Percentiles rank a stretch among this genome's conserved stretches.
These are phyloP conservation scores for Linnaemya vulpina DNA, from an alignment of 2,888 invertebrate species.

Conservation along the genomic window DNA sequence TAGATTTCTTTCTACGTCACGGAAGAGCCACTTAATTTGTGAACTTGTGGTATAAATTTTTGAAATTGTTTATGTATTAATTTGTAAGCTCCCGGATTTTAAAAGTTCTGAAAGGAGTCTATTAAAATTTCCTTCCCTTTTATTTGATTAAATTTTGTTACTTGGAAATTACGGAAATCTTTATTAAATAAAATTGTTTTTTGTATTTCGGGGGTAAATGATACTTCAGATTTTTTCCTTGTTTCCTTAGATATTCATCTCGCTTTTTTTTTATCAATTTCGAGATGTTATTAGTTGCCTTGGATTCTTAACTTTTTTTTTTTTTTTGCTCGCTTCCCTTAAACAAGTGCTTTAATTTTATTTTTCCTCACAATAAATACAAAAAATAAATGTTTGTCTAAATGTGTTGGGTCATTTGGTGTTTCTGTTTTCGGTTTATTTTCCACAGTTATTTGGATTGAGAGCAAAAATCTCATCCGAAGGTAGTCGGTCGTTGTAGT, in stretches of 20 bases:
- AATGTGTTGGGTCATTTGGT: slow-evolving; percentile 24
- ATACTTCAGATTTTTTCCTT: neutral
- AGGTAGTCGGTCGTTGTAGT: slow-evolving; percentile 2
- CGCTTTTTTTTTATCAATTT: slow-evolving; percentile 8
- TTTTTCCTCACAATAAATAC: slow-evolving; percentile 2
- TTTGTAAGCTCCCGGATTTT: too few species aligned
- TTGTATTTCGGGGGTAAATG: slow-evolving; percentile 47
- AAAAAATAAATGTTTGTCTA: neutral
- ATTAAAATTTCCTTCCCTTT: too few species aligned
- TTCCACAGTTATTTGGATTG: slow-evolving; percentile 6
- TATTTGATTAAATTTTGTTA: too few species aligned
- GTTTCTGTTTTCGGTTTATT: slow-evolving; percentile 4
- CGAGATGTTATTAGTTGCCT: slow-evolving; percentile 21
- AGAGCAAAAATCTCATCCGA: slow-evolving; percentile 1
- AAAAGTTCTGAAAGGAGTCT: too few species aligned
- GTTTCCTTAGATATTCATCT: neutral
- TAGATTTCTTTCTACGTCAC: too few species aligned
- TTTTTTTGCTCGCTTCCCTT: slow-evolving; percentile 9
- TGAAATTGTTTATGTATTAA: too few species aligned
- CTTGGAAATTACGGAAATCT: too few species aligned
- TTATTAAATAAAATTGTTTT: slow-evolving; percentile 49
- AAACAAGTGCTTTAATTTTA: slow-evolving; percentile 26
- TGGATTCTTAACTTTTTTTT: slow-evolving; percentile 12
- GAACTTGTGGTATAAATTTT: too few species aligned
- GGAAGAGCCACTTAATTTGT: too few species aligned